These are phyloP conservation scores for Sebastes wilsoni DNA, from an alignment of 2,797 vertebrate genomes.

Conservation along the genomic window DNA sequence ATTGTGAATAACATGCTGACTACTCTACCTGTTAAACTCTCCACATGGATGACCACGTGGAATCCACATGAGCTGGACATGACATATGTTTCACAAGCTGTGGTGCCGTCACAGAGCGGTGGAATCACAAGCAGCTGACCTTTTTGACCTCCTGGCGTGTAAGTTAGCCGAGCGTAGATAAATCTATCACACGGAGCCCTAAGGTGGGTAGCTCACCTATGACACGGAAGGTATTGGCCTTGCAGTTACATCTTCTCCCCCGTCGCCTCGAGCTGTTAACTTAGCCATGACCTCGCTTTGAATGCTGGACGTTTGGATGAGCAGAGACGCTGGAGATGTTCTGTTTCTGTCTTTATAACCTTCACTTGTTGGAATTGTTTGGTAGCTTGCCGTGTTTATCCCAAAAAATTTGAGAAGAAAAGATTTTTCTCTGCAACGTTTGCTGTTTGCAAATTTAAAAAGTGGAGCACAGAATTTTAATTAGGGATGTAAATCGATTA, in stretches of 20 bases:
- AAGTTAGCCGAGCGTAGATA: constrained; percentile 18
- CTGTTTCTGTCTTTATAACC: neutral
- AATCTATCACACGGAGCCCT: neutral
- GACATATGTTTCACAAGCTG: neutral
- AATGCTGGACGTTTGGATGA: neutral
- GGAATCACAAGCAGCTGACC: constrained; percentile 11
- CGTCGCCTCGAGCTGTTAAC: neutral
- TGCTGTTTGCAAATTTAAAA: neutral
- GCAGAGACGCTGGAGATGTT: neutral
- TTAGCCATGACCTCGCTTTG: neutral
- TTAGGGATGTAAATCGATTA: too few species aligned
- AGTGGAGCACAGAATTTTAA: neutral
- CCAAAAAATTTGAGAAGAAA: neutral
- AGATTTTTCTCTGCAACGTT: neutral
- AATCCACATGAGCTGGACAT: neutral
- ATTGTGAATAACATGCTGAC: neutral
- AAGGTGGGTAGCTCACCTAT: constrained; percentile 21
- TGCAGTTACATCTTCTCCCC: neutral
- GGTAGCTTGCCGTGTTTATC: neutral
- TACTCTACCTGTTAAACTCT: neutral
- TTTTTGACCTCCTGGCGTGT: neutral
- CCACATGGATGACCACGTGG: neutral
- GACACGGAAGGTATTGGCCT: neutral
- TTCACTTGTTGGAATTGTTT: neutral
- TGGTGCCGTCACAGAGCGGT: neutral